Evolutionary conservation across 1,140 invertebrate genomes (phyloP).

Genomic region (Polypedilum vanderplanki): DNA sequence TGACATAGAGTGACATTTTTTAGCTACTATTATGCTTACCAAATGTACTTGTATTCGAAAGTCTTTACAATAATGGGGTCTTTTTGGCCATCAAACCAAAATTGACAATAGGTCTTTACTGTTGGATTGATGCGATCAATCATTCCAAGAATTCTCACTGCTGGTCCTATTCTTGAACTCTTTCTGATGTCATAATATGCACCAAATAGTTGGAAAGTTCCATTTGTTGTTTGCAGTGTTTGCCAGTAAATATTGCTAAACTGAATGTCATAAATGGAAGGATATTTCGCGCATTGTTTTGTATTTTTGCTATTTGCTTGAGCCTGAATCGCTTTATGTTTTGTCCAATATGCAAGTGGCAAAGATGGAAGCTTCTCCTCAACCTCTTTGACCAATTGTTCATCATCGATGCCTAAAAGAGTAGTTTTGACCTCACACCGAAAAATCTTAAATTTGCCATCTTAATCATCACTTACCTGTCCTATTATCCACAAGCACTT

Average conservation of each 20-base stretch:
- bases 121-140: constrained; percentile 80
- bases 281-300: constrained; percentile 70
- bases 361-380: constrained; percentile 68
- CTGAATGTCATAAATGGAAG: constrained; percentile 78
- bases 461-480: constrained; percentile 36
- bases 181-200: constrained; percentile 80
- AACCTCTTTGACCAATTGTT: constrained; percentile 67
- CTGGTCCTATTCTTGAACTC: constrained; percentile 66
- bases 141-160: constrained; percentile 82
- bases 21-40: constrained; percentile 65
- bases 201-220: constrained; percentile 81
- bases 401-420: constrained; percentile 49
- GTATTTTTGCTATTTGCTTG: constrained; percentile 59
- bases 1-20: not conserved
- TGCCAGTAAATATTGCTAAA: constrained; percentile 93
- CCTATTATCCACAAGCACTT: constrained; percentile 43
- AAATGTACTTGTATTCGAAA: constrained; percentile 88
- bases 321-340: constrained; percentile 62
- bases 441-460: not conserved
- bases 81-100: constrained; percentile 81
- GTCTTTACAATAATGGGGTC: constrained; percentile 71
- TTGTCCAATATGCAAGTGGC: constrained; percentile 76
- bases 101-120: constrained; percentile 74
- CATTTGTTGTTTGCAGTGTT: constrained; percentile 67
- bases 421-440: not conserved